Evolutionary conservation across 2,888 invertebrate species (phyloP).

Genomic region (Mythimna pallens): DNA sequence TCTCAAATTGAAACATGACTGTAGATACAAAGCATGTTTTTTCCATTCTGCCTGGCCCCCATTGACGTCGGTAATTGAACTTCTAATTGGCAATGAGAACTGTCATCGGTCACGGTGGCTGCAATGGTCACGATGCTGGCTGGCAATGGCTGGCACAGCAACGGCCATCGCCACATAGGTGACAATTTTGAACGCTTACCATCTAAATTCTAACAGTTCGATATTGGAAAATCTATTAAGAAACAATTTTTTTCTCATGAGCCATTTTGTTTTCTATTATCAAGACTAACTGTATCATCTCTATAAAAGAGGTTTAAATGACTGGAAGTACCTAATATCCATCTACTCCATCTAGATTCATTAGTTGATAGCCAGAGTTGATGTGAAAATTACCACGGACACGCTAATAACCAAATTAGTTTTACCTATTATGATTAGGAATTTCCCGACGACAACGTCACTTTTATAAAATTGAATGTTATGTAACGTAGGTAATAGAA

Average conservation of each 20-base stretch:
- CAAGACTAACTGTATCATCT: slow-evolving; percentile 37
- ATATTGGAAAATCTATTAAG: slow-evolving; percentile 37
- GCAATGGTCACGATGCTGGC: slow-evolving; percentile 72
- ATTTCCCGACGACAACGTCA: slow-evolving; percentile 41
- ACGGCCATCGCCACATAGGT: slow-evolving; percentile 38
- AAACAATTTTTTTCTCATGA: slow-evolving; percentile 38
- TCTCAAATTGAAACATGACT: slow-evolving; percentile 85
- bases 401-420: slow-evolving; percentile 55
- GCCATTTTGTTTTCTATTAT: slow-evolving; percentile 43
- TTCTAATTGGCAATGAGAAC: slow-evolving; percentile 83
- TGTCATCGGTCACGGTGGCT: slow-evolving; percentile 77
- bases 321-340: slow-evolving; percentile 13
- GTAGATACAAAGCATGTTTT: slow-evolving; percentile 74
- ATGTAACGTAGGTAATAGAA: slow-evolving; percentile 39
- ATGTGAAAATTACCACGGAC: slow-evolving; percentile 47
- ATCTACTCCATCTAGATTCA: slow-evolving; percentile 45
- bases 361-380: slow-evolving; percentile 18
- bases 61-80: slow-evolving; percentile 84
- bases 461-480: slow-evolving; percentile 33
- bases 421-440: slow-evolving; percentile 53
- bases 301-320: slow-evolving; percentile 32
- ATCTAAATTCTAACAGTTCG: slow-evolving; percentile 28
- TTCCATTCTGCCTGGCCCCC: slow-evolving; percentile 69
- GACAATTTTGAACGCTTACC: slow-evolving; percentile 43
- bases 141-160: slow-evolving; percentile 32